Evolutionary conservation across 1,140 invertebrate genomes (phyloP).

Genomic region (Spodoptera frugiperda): DNA sequence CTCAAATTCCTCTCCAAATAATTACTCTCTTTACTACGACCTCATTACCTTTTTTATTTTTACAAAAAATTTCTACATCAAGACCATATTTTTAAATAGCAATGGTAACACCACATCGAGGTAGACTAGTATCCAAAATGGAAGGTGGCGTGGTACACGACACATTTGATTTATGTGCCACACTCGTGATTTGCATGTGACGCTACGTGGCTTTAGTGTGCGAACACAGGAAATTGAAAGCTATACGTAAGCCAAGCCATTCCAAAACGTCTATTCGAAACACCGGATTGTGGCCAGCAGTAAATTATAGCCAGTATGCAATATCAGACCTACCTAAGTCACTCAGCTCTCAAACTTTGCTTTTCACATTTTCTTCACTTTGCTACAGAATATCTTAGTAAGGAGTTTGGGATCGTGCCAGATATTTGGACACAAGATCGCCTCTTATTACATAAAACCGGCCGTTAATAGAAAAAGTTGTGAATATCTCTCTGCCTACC

Average conservation of each 20-base stretch:
- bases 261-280: not conserved
- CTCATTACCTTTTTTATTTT: too few species aligned
- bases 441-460: too few species aligned
- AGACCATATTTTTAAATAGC: too few species aligned
- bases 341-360: not conserved
- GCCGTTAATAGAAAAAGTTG: too few species aligned
- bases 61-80: not conserved
- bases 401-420: too few species aligned
- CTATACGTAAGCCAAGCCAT: constrained; percentile 30
- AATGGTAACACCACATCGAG: not conserved
- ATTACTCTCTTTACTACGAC: too few species aligned
- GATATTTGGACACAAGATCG: too few species aligned
- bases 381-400: too few species aligned
- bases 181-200: constrained; percentile 24
- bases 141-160: not conserved
- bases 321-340: not conserved
- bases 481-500: too few species aligned
- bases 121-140: not conserved
- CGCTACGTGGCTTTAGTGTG: not conserved
- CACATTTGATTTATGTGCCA: constrained; percentile 32
- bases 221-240: constrained; percentile 42
- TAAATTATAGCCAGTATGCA: not conserved
- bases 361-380: not conserved
- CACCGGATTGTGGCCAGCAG: not conserved
- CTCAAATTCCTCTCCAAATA: too few species aligned